Evolutionary conservation across 1,140 invertebrate species (phyloP), one percentile per base, ranked within the genome.

Genomic region (Catajapyx aquilonaris): DNA sequence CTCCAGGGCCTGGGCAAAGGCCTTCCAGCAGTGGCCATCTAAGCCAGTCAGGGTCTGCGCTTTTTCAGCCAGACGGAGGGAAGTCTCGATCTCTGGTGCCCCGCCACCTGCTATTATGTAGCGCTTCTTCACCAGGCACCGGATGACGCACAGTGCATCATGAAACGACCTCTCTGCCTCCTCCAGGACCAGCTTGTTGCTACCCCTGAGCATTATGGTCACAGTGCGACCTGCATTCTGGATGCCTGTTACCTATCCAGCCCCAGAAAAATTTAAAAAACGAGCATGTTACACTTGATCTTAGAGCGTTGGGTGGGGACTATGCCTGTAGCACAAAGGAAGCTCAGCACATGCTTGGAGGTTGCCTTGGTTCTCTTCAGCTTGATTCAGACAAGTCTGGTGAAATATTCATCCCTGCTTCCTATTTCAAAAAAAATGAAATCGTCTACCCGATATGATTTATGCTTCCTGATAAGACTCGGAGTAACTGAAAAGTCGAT

Each of bases 141-240:
- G 73, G 50, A 98, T 84, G 10, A 95, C 93, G 60, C 94, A 99
- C 3, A 99, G 66, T 10, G 95, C 94, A 63, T 99, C 95, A 55
- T 99, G 95, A 21, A 99, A 59, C 3, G 93, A 98, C 45, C 95
- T 68, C 25, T 81, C 81, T 35, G 90, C 91, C 66, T 98, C 93
- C 48, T 94, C 90, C 22, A 84, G 59, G 15, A 98, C 88, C 23
- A 97, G 66, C 54, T 94, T 93, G 56, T 96, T 97, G n/a, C 90
- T 91, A 15, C 93, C 95, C 42, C 91, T 74, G 36, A 96, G 77
- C 23, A 98, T 59, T 38, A 99, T 74, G 1, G 87, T 88, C 0
- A 98, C 81, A 0, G 93, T 96, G 49, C 73, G 73, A 11, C 90
- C 91, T 37, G 73, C 73, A 54, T 79, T 81, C 42, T 76, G 69